phyloP scores from a whole-genome alignment of 2,113 vertebrate species.

The Egretta garzetta region DNA sequence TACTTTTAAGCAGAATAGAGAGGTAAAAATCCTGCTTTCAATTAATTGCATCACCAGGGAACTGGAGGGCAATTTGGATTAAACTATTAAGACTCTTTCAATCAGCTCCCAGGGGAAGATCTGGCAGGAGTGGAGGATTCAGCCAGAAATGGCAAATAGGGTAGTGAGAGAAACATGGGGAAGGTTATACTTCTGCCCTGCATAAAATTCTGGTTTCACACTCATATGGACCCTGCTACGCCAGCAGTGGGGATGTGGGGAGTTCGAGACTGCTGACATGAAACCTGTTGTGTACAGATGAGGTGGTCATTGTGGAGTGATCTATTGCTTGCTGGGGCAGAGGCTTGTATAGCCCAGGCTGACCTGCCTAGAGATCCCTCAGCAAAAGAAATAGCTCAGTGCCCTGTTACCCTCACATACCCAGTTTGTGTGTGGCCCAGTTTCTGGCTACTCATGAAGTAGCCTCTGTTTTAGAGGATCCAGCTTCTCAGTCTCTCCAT shows the following conservation, averaged over 20 bases:
- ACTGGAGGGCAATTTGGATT: conserved; percentile 43
- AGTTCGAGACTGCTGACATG: background rate
- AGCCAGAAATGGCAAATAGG: background rate
- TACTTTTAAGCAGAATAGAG: conserved; percentile 17
- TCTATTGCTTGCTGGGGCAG: background rate
- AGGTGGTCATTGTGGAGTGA: background rate
- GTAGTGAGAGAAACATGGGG: background rate
- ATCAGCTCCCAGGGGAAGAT: conserved; percentile 1
- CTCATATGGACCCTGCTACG: background rate
- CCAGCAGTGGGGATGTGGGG: background rate
- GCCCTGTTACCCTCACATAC: background rate
- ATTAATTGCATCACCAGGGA: conserved; percentile 43
- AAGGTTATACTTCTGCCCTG: background rate
- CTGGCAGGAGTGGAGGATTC: background rate
- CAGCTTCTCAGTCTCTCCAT: conserved; percentile 66
- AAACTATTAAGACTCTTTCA: conserved; percentile 35
- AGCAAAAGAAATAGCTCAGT: background rate
- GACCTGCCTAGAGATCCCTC: conserved; percentile 2
- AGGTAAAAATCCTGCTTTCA: conserved; percentile 49
- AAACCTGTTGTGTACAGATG: background rate
- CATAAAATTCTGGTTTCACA: background rate
- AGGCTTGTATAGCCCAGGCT: background rate
- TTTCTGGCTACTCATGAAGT: conserved; percentile 68
- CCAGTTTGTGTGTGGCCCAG: conserved; percentile 50
- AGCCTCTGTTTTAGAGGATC: conserved; percentile 67